Percentiles rank a stretch among this genome's conserved stretches.
Evolutionary conservation across 1,140 invertebrate species (phyloP).

Genomic region (Parasteatoda tepidariorum): DNA sequence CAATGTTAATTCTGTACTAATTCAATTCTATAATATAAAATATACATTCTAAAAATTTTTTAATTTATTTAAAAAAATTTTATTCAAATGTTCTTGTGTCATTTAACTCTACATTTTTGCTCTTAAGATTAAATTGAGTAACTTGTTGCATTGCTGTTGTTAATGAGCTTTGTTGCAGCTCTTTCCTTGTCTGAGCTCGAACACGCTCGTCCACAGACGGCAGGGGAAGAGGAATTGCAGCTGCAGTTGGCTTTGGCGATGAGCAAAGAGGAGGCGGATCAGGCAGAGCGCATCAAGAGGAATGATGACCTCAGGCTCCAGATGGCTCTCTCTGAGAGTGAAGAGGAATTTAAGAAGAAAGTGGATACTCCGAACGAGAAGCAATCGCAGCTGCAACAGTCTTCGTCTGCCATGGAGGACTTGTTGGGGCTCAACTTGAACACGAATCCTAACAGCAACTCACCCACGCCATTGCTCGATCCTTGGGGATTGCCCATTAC

Average conservation of each 20-base stretch:
- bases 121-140: too few relatives aligned
- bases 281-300: slow-evolving; percentile 90
- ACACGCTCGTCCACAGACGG: slow-evolving; percentile 91
- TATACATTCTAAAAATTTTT: not conserved
- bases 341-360: slow-evolving; percentile 73
- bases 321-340: slow-evolving; percentile 91
- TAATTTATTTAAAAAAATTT: not conserved
- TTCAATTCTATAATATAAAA: not conserved
- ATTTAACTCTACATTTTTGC: too few relatives aligned
- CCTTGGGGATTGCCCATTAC: slow-evolving; percentile 6
- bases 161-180: slow-evolving; percentile 8
- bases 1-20: too few relatives aligned
- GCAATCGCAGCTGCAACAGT: not conserved
- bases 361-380: slow-evolving; percentile 71
- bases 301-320: slow-evolving; percentile 94
- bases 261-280: slow-evolving; percentile 97
- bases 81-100: too few relatives aligned
- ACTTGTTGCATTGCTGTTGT: too few relatives aligned
- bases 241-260: slow-evolving; percentile 97
- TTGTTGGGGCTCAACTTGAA: slow-evolving; percentile 28
- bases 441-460: not conserved
- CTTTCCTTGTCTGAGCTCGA: slow-evolving; percentile 81
- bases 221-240: slow-evolving; percentile 97
- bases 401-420: slow-evolving; percentile 29
- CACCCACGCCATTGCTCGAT: not conserved